A percentile compares a stretch with the other conserved stretches of the same genome.
These are phyloP conservation scores for Onychomys leucogaster DNA, from an alignment of 2,797 vertebrate species.

Conservation along the genomic window DNA sequence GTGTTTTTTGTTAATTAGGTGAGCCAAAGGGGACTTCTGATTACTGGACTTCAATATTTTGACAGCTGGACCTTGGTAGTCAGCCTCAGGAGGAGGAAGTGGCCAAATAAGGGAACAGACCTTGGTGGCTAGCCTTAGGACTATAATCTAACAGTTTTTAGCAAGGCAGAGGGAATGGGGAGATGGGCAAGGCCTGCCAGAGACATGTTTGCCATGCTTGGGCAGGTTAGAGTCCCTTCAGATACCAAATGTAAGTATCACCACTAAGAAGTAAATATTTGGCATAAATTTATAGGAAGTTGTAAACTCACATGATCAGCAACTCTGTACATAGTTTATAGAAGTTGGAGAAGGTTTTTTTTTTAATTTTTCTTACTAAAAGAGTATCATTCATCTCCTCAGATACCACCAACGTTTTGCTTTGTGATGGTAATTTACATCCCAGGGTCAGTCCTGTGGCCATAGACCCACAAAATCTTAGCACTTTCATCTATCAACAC, in stretches of 20 bases:
- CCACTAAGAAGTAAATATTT: background rate
- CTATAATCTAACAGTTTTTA: background rate
- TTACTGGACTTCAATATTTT: background rate
- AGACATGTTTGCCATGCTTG: background rate
- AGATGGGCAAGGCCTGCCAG: background rate
- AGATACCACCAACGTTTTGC: background rate
- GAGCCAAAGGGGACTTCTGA: background rate
- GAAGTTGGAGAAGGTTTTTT: background rate
- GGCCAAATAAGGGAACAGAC: background rate
- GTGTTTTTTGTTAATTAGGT: background rate
- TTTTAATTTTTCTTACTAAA: background rate
- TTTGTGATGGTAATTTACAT: background rate
- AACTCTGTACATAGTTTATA: background rate
- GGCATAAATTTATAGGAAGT: background rate
- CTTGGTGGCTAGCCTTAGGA: background rate
- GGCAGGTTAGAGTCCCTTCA: background rate
- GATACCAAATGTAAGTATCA: constrained; percentile 7
- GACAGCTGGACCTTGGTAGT: background rate
- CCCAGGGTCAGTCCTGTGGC: background rate
- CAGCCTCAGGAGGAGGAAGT: background rate
- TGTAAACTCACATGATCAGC: background rate
- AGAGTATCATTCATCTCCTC: background rate
- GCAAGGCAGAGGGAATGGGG: background rate
- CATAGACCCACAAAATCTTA: constrained; percentile 19
- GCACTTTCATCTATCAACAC: background rate